Base-by-base conservation (phyloP, 37 sponge, comb jelly and placozoan species). In the Halichondria panicea region DNA sequence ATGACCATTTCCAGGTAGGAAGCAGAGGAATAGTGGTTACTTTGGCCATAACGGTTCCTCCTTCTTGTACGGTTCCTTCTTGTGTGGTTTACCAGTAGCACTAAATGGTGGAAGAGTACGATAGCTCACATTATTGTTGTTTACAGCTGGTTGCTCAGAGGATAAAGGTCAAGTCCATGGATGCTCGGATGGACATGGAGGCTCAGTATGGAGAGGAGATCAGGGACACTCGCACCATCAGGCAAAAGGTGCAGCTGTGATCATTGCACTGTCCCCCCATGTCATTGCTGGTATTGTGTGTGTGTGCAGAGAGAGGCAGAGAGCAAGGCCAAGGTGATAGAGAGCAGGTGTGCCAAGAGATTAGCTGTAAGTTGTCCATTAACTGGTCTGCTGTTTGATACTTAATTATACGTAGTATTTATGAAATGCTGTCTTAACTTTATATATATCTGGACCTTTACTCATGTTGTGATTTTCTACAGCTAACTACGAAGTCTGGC, bases 271-370 rank as follows among this genome's bases (percentile, higher is more conserved):
- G n/a, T n/a, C n/a, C n/a, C n/a, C n/a, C n/a, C n/a, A n/a, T n/a
- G n/a, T n/a, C n/a, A n/a, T n/a, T n/a, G n/a, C n/a, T n/a, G n/a
- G n/a, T n/a, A n/a, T n/a, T n/a, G n/a, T n/a, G n/a, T n/a, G n/a
- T n/a, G n/a, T n/a, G n/a, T n/a, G n/a, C n/a, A 90, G 91, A 84
- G 91, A 61, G 91, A 90, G 48, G 81, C 85, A 32, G 85, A 90
- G 34, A 74, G 75, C 27, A 91, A 80, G 59, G 41, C 38, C 33
- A 84, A 92, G 55, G 81, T 92, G 43, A 50, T 61, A 13, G 55
- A 84, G 40, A 79, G 68, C 55, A 84, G 80, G 36, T 92, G 93
- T 84, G 93, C 78, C 40, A 82, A 83, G 50, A 74, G 86, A 54
- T 54, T 92, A 18, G 59, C 55, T 34, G 90, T 89, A 60, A 82